A percentile compares a stretch with the other conserved stretches of the same genome.
Evolutionary conservation across 2,797 vertebrate species (phyloP).

Genomic region (Sardinella longiceps): DNA sequence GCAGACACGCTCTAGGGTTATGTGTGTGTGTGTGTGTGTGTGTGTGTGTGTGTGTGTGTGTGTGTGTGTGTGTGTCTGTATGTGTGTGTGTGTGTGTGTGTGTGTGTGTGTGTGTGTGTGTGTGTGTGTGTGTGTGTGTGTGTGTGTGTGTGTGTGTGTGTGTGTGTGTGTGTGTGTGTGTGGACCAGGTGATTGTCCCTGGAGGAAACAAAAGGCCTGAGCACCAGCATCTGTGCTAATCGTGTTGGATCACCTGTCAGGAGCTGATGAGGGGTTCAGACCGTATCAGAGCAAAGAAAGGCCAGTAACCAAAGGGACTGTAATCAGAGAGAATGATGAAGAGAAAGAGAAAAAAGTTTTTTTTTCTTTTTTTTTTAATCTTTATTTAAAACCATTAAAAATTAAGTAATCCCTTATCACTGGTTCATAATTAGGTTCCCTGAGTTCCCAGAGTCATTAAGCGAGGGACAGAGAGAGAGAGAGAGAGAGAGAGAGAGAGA

Average conservation of each 20-base stretch:
- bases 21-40: too few species aligned
- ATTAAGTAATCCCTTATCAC: background rate
- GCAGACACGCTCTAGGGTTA: too few species aligned
- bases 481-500: background rate
- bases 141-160: too few species aligned
- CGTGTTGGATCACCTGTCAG: constrained; percentile 3
- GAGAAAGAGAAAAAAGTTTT: background rate
- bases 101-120: too few species aligned
- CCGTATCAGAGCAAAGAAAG: background rate
- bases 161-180: too few species aligned
- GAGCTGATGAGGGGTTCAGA: background rate
- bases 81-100: too few species aligned
- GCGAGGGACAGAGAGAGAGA: background rate
- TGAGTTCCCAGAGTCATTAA: background rate
- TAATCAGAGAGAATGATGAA: background rate
- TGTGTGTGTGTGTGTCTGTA: too few species aligned
- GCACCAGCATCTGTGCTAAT: background rate
- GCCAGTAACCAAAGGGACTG: background rate
- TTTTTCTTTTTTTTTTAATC: background rate
- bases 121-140: too few species aligned
- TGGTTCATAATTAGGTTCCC: background rate
- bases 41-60: too few species aligned
- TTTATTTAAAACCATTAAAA: background rate
- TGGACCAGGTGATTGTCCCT: background rate
- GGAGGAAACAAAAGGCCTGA: background rate